Evolutionary conservation across 2,888 invertebrate genomes (phyloP).

Genomic region (Sphaeridia pumilis): DNA sequence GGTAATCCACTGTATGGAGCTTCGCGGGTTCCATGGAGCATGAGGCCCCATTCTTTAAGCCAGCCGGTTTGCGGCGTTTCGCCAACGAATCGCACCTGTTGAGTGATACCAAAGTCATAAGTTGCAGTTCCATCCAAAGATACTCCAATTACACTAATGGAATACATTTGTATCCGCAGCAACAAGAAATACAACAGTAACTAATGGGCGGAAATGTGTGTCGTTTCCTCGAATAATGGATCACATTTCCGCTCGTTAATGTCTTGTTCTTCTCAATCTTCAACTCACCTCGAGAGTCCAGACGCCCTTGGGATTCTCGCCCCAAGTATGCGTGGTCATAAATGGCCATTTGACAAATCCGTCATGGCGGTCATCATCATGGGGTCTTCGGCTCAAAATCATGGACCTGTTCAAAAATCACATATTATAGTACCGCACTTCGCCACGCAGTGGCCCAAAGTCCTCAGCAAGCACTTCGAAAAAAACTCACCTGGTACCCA

Average conservation of each 20-base stretch:
- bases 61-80: conserved; percentile 64
- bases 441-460: too few relatives aligned
- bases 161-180: too few relatives aligned
- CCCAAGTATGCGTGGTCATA: conserved; percentile 99
- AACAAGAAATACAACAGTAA: too few relatives aligned
- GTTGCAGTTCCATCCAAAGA: too few relatives aligned
- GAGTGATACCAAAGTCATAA: too few relatives aligned
- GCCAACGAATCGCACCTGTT: conserved; percentile 68
- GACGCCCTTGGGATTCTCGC: conserved; percentile 90
- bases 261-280: too few relatives aligned
- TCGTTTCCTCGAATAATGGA: too few relatives aligned
- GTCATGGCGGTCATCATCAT: conserved; percentile 88
- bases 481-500: conserved; percentile 86
- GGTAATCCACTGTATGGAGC: conserved; percentile 84
- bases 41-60: conserved; percentile 92
- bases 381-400: conserved; percentile 87
- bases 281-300: conserved; percentile 74
- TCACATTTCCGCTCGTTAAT: too few relatives aligned
- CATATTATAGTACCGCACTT: too few relatives aligned
- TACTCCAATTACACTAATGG: too few relatives aligned
- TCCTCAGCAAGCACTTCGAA: too few relatives aligned
- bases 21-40: conserved; percentile 90
- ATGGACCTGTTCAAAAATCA: conserved; percentile 92
- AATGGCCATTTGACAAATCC: conserved; percentile 99
- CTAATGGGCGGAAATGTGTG: too few relatives aligned